phyloP scores from a whole-genome alignment of 2,888 invertebrate genomes.

The Bedellia somnulentella region DNA sequence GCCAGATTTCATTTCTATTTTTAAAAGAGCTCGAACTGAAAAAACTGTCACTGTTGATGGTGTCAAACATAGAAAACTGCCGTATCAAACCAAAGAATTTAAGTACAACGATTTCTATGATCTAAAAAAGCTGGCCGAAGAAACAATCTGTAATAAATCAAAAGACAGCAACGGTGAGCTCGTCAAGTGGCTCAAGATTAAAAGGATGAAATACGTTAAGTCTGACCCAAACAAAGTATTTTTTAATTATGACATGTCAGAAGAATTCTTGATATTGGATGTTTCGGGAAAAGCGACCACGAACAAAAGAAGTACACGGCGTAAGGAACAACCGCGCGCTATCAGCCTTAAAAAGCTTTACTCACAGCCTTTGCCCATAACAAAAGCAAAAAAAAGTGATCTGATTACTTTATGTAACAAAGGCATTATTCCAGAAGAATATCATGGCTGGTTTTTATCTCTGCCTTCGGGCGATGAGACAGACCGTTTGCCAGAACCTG shows the following conservation, averaged over 20 bases:
- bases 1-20: slow-evolving; percentile 1
- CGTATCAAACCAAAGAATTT: slow-evolving; percentile 1
- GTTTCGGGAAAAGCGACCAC: too few species aligned
- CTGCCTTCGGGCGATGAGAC: background rate
- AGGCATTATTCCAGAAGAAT: background rate
- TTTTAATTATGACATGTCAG: slow-evolving; percentile 2
- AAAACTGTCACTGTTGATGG: background rate
- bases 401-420: background rate
- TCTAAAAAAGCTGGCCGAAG: slow-evolving; percentile 2
- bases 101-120: too few species aligned
- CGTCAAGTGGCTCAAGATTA: slow-evolving; percentile 3
- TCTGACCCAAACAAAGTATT: background rate
- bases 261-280: slow-evolving; percentile 1
- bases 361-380: background rate
- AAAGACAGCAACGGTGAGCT: background rate
- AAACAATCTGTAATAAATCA: slow-evolving; percentile 1
- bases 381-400: background rate
- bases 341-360: too few species aligned
- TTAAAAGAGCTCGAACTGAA: slow-evolving; percentile 1
- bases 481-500: background rate
- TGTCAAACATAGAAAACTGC: background rate
- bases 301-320: too few species aligned
- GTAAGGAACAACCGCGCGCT: too few species aligned
- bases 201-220: slow-evolving; percentile 3
- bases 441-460: background rate